Evolutionary conservation across 2,797 vertebrate genomes (phyloP), one percentile per base, ranked within the genome.

Genomic region (Cygnus olor): DNA sequence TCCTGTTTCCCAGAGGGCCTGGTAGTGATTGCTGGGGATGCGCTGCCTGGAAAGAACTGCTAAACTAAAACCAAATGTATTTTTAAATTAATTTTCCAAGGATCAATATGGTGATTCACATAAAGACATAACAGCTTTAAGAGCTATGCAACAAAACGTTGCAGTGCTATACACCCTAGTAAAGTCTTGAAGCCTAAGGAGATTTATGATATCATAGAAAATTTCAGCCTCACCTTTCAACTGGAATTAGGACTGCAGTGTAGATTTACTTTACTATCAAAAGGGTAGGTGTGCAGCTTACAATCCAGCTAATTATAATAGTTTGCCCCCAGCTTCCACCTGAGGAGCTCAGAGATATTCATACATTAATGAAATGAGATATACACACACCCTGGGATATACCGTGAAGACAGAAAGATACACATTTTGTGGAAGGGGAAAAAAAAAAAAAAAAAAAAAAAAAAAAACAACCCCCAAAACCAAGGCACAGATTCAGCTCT

Each of bases 11-110:
- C 94, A 93, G 76, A 60, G 45, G 96, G 83, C 93, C 42, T 24
- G 42, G 73, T 84, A 58, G 84, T 96, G 95, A 97, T 96, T 97
- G 89, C 27, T 91, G 87, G 93, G 93, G 93, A 73, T 90, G 89
- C 25, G 30, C 63, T 49, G 69, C 93, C 76, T 88, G 80, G 79
- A 90, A 86, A 80, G 79, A 66, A 80, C 68, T 45, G n/a, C 84
- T 82, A 89, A 88, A 90, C 83, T 93, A 85, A 87, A 88, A 93
- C 86, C 56, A 91, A 94, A 70, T 34, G 6, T 34, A 36, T 80
- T 88, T 91, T 74, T 1, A 81, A 94, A 90, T 91, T 74, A 79
- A 71, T 87, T 91, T 92, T 92, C 74, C 51, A 88, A 69, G 53
- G 84, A 78, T 61, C 6, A 1, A 63, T 91, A 61, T 4, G 11